Evolutionary conservation across 2,113 vertebrate genomes (phyloP).

Genomic region (Channa maculata): DNA sequence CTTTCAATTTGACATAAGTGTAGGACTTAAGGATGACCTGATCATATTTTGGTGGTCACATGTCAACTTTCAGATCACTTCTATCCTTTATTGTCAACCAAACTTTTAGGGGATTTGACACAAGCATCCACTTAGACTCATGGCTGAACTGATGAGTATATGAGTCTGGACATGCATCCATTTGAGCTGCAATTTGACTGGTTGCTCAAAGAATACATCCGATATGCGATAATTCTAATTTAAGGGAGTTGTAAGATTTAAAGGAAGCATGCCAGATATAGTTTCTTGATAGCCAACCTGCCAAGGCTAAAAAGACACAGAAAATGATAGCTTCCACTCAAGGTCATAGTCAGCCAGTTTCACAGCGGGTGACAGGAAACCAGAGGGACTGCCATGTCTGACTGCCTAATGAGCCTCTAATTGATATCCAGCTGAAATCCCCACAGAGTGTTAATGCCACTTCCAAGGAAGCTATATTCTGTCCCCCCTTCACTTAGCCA

Average conservation of each 20-base stretch:
- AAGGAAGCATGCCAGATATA: neutral
- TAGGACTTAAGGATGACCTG: too few species aligned
- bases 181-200: too few species aligned
- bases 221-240: too few species aligned
- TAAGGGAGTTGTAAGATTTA: neutral
- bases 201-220: too few species aligned
- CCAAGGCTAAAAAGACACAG: neutral
- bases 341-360: slow-evolving; percentile 64
- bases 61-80: too few species aligned
- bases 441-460: slow-evolving; percentile 62
- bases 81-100: too few species aligned
- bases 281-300: neutral
- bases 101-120: too few species aligned
- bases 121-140: too few species aligned
- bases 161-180: too few species aligned
- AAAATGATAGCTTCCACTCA: slow-evolving; percentile 27
- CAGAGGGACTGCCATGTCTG: slow-evolving; percentile 50
- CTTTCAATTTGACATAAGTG: too few species aligned
- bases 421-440: slow-evolving; percentile 77
- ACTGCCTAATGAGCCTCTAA: slow-evolving; percentile 77
- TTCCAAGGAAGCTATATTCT: slow-evolving; percentile 46
- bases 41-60: too few species aligned
- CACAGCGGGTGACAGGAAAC: slow-evolving; percentile 64
- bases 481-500: slow-evolving; percentile 46
- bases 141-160: too few species aligned